Conservation (phyloP, 2,797 vertebrate genomes). For the Rachycentron canadum region DNA sequence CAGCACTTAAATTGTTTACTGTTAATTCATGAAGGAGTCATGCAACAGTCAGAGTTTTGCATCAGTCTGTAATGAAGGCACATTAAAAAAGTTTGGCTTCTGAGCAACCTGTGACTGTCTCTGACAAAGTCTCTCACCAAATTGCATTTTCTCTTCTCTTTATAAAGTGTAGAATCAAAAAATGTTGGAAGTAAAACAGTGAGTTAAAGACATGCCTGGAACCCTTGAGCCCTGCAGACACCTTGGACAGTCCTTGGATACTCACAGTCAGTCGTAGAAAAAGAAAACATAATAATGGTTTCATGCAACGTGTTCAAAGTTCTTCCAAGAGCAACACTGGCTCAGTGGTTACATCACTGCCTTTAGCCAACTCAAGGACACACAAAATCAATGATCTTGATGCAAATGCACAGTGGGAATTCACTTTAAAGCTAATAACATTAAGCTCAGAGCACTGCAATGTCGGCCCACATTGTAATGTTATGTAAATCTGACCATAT, state of each 20-base stretch:
- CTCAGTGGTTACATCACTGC: constrained; percentile 82
- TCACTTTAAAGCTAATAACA: constrained; percentile 84
- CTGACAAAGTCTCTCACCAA: neutral
- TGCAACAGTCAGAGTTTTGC: constrained; percentile 33
- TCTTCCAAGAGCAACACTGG: constrained; percentile 71
- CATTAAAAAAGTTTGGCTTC: constrained; percentile 1
- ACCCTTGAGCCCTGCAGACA: constrained; percentile 42
- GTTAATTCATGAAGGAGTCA: constrained; percentile 45
- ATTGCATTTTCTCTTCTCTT: constrained; percentile 5
- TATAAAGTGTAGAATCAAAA: neutral
- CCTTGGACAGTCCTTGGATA: constrained; percentile 42
- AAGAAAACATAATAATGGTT: constrained; percentile 44
- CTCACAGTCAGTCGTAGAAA: constrained; percentile 30
- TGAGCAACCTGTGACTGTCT: neutral
- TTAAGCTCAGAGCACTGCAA: constrained; percentile 77
- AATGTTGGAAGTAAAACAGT: neutral
- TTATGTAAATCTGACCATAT: constrained; percentile 86
- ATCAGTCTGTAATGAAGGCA: constrained; percentile 15
- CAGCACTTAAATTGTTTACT: constrained; percentile 31
- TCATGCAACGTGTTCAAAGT: constrained; percentile 39
- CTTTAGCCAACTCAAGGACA: constrained; percentile 77
- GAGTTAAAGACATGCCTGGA: neutral
- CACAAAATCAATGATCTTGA: constrained; percentile 81
- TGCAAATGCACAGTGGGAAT: constrained; percentile 77
- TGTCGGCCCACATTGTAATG: constrained; percentile 81